phyloP scores from a whole-genome alignment of 2,888 invertebrate species.

The Pollenia labialis region DNA sequence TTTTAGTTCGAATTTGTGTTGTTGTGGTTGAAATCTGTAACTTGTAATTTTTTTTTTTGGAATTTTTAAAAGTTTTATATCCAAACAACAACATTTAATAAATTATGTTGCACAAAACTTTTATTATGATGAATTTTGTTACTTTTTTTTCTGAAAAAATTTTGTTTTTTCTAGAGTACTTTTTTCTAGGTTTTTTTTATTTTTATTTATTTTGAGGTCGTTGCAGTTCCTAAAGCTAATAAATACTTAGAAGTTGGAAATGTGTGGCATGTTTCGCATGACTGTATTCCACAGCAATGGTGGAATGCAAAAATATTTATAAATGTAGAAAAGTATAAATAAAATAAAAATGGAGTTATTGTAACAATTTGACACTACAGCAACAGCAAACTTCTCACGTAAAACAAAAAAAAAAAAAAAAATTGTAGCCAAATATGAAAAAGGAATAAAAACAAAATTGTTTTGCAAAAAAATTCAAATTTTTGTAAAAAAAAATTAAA shows the following conservation, averaged over 20 bases:
- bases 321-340: neutral
- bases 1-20: neutral
- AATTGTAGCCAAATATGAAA: slow-evolving; percentile 8
- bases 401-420: slow-evolving; percentile 11
- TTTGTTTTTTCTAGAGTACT: slow-evolving; percentile 5
- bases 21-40: neutral
- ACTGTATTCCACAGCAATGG: neutral
- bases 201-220: slow-evolving; percentile 62
- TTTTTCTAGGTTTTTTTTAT: slow-evolving; percentile 19
- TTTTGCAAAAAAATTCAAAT: no score
- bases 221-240: slow-evolving; percentile 66
- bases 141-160: slow-evolving; percentile 33
- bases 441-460: neutral
- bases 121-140: slow-evolving; percentile 57
- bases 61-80: slow-evolving; percentile 19
- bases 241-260: slow-evolving; percentile 60
- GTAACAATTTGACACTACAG: neutral
- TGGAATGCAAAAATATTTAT: slow-evolving; percentile 1
- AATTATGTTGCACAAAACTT: slow-evolving; percentile 53
- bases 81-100: slow-evolving; percentile 33
- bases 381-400: slow-evolving; percentile 18
- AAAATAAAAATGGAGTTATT: slow-evolving; percentile 30
- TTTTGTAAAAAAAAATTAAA: no score
- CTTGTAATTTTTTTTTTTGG: slow-evolving; percentile 21
- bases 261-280: slow-evolving; percentile 29